Percentiles rank a stretch among this genome's conserved stretches.
Conservation (phyloP, 2,797 vertebrate genomes). For the Prunella strophiata region DNA sequence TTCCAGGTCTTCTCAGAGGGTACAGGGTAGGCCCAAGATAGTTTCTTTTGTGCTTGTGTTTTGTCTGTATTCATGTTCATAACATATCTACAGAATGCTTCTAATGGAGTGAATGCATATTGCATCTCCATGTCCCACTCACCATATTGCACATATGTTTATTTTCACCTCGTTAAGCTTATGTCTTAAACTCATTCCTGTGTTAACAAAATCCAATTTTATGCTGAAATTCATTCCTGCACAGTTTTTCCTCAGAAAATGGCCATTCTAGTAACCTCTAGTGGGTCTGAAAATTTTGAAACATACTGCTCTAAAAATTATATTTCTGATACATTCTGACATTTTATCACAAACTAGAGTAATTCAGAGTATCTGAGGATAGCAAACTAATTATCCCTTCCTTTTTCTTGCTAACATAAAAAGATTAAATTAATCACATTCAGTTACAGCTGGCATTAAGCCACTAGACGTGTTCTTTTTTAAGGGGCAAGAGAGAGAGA, state of each 20-base stretch:
- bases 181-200: neutral
- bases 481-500: neutral
- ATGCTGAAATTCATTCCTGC: neutral
- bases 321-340: constrained; percentile 19
- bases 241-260: neutral
- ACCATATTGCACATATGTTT: neutral
- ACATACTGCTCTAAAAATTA: neutral
- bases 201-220: neutral
- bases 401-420: constrained; percentile 48
- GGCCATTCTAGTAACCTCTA: neutral
- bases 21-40: neutral
- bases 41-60: neutral
- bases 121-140: neutral
- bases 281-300: constrained; percentile 11
- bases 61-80: neutral
- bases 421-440: constrained; percentile 54
- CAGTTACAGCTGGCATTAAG: constrained; percentile 37
- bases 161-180: neutral
- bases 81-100: accelerated
- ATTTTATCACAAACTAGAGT: constrained; percentile 43
- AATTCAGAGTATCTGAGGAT: constrained; percentile 18
- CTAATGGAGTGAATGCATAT: neutral
- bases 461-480: neutral
- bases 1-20: neutral
- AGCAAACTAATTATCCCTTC: constrained; percentile 61